These are phyloP conservation scores for Loris lydekkerianus DNA, from an alignment of 2,797 vertebrate genomes.

Conservation along the genomic window DNA sequence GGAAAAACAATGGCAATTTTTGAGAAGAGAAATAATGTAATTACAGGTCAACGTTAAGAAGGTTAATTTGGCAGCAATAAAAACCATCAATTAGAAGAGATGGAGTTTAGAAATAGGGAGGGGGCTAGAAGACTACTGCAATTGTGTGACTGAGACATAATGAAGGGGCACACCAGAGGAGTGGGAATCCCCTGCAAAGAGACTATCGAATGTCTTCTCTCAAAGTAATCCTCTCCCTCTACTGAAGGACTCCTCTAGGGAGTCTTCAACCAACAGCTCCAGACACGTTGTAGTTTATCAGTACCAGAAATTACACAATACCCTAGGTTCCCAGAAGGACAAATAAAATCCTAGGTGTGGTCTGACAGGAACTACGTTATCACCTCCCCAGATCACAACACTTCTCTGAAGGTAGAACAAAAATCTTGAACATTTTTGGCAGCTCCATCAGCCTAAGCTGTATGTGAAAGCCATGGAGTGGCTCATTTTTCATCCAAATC, in stretches of 20 bases:
- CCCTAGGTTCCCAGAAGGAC: neutral
- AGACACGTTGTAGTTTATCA: neutral
- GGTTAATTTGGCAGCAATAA: constrained; percentile 16
- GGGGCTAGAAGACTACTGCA: neutral
- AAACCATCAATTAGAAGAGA: neutral
- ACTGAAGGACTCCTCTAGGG: neutral
- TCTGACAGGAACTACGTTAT: neutral
- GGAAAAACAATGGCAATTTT: constrained; percentile 27
- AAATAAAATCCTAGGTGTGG: neutral
- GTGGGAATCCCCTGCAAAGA: neutral
- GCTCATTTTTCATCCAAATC: neutral
- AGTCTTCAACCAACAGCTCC: neutral
- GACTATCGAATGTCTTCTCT: neutral
- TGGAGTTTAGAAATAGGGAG: neutral
- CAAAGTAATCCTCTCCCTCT: neutral
- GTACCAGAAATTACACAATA: neutral
- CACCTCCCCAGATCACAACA: neutral
- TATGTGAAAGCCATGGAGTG: neutral
- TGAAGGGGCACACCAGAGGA: neutral
- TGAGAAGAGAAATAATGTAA: constrained; percentile 32
- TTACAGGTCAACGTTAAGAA: neutral
- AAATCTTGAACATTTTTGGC: neutral
- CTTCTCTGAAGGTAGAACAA: neutral
- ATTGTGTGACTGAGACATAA: neutral
- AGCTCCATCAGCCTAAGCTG: neutral